Evolutionary conservation across 2,888 invertebrate genomes (phyloP).

Genomic region (Melanargia galathea): DNA sequence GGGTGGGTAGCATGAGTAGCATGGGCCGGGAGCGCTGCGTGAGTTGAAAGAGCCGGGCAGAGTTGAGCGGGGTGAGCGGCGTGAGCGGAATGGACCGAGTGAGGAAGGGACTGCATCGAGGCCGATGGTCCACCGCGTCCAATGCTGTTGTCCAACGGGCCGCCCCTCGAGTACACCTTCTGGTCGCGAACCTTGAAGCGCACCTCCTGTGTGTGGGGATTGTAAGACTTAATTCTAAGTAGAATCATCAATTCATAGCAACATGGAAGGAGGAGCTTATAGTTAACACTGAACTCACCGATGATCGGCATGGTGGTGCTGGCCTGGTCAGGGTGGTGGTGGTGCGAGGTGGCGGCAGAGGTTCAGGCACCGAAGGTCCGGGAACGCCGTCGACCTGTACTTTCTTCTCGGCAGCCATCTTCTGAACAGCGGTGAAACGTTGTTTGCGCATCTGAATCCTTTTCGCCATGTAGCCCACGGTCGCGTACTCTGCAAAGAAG

Average conservation of each 20-base stretch:
- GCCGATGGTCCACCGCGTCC: constrained; percentile 76
- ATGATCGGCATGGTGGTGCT: constrained; percentile 70
- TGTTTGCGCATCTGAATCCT: constrained; percentile 97
- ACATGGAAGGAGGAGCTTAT: background rate
- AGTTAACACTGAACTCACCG: constrained; percentile 50
- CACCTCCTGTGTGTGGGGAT: constrained; percentile 87
- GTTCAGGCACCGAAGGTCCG: constrained; percentile 82
- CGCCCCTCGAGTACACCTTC: constrained; percentile 94
- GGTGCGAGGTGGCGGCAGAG: constrained; percentile 83
- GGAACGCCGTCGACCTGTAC: constrained; percentile 89
- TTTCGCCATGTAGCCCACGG: constrained; percentile 98
- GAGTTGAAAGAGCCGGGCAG: constrained; percentile 2
- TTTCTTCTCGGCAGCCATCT: constrained; percentile 95
- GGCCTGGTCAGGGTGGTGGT: constrained; percentile 86
- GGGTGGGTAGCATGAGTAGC: background rate
- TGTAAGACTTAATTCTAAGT: constrained; percentile 45
- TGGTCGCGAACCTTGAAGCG: constrained; percentile 97
- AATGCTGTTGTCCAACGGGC: constrained; percentile 93
- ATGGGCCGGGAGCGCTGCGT: background rate
- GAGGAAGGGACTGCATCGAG: constrained; percentile 39
- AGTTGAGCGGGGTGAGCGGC: constrained; percentile 66
- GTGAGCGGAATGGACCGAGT: constrained; percentile 33
- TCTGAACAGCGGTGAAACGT: constrained; percentile 93
- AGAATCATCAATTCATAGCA: constrained; percentile 43
- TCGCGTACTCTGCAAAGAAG: constrained; percentile 92